Evolutionary conservation across 2,113 vertebrate species (phyloP), one percentile per base, ranked within the genome.

Genomic region (Ranitomeya imitator): DNA sequence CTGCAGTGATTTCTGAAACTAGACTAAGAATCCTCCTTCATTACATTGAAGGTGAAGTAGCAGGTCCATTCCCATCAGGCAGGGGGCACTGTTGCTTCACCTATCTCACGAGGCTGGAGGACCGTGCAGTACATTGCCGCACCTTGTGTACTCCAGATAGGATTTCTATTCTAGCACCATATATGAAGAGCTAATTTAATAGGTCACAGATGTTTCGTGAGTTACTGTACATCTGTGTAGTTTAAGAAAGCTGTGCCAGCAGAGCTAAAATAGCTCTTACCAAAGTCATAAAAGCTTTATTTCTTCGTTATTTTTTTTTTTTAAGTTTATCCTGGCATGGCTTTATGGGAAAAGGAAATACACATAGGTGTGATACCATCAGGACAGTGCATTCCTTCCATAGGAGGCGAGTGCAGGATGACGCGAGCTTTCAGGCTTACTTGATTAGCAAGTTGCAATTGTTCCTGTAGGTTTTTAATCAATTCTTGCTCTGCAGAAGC

Each of bases 401-500:
- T 19, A 18, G 69, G 26, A n/a, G 26, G 9, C 8, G 16, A 77
- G 15, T 63, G 45, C 6, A 73, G 23, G 59, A 69, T n/a, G 52
- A 57, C 10, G 55, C 21, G 6, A 45, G 26, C 10, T 51, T 14
- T 52, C 26, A 73, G 51, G 92, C 95, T 91, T 65, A 99, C 98
- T 93, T 96, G 93, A 87, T 95, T 95, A 76, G 92, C 93, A 85
- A 97, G 93, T 74, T 93, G 93, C 61, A 99, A 90, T 3, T 99
- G 97, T 26, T 98, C 96, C 88, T 96, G 95, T 81, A 99, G 96
- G 89, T 95, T 96, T 93, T 59, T 95, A 86, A 97, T 85, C 79
- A 93, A 45, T 4, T 90, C 90, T 19, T 95, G 94, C 87, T 97
- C 96, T 83, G 93, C 90, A 91, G 91, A 81, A 8, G 89, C 31